These are phyloP conservation scores for Limenitis camilla DNA, from an alignment of 2,888 invertebrate genomes.

Conservation along the genomic window DNA sequence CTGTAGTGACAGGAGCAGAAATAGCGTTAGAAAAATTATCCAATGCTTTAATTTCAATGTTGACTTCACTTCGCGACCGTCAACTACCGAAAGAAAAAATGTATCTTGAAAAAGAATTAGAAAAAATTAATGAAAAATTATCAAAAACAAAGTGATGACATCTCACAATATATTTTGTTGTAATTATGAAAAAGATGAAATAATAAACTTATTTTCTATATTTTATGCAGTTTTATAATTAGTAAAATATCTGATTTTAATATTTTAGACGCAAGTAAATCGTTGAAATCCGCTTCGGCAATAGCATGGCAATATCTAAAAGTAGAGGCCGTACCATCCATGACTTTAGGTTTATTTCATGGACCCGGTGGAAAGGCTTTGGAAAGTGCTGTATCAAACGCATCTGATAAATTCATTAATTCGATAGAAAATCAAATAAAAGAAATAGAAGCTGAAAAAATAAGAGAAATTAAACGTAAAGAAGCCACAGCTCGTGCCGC, in stretches of 20 bases:
- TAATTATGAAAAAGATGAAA: too few relatives aligned
- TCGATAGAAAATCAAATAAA: slow-evolving; percentile 33
- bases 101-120: slow-evolving; percentile 49
- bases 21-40: slow-evolving; percentile 27
- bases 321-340: slow-evolving; percentile 57
- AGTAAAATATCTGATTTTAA: slow-evolving; percentile 9
- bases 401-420: slow-evolving; percentile 33
- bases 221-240: background rate
- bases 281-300: slow-evolving; percentile 32
- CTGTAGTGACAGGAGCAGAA: slow-evolving; percentile 42
- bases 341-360: slow-evolving; percentile 38
- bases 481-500: slow-evolving; percentile 39
- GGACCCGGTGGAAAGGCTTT: slow-evolving; percentile 42
- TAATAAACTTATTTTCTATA: background rate
- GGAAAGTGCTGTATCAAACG: slow-evolving; percentile 34
- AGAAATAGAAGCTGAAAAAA: slow-evolving; percentile 39
- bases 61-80: slow-evolving; percentile 36
- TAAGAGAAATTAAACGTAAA: slow-evolving; percentile 31
- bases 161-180: background rate
- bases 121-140: slow-evolving; percentile 30
- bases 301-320: slow-evolving; percentile 55
- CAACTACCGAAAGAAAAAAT: slow-evolving; percentile 42
- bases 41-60: slow-evolving; percentile 31
- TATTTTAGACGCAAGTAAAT: slow-evolving; percentile 43
- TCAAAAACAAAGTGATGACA: slow-evolving; percentile 6